A percentile compares a stretch with the other conserved stretches of the same genome.
Evolutionary conservation across 2,113 vertebrate genomes (phyloP).

Genomic region (Melanerpes formicivorus): DNA sequence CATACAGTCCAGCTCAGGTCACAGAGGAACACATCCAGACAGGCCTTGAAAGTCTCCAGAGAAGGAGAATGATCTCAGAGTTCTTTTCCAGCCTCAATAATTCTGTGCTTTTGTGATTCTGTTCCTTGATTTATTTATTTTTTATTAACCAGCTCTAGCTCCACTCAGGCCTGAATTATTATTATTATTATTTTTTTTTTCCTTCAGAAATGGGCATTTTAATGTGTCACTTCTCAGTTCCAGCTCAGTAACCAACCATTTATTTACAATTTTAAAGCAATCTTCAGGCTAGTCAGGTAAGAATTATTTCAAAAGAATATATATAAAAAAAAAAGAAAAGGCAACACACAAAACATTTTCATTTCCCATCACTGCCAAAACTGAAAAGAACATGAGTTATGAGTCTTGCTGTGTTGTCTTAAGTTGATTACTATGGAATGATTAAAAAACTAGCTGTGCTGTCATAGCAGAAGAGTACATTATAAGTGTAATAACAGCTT

Average conservation of each 20-base stretch:
- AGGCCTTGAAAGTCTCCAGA: too few species aligned
- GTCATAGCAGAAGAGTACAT: constrained; percentile 89
- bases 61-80: too few species aligned
- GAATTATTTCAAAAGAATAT: constrained; percentile 81
- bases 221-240: constrained; percentile 84
- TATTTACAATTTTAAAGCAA: constrained; percentile 85
- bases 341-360: constrained; percentile 75
- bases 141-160: constrained; percentile 31
- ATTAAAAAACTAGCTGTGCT: constrained; percentile 87
- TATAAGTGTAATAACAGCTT: constrained; percentile 98
- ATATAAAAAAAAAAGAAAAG: too few species aligned
- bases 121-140: background rate
- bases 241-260: constrained; percentile 83
- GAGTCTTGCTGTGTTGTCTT: constrained; percentile 84
- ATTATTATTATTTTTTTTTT: background rate
- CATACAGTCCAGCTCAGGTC: too few species aligned
- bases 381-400: constrained; percentile 88
- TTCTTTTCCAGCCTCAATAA: too few species aligned
- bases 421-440: constrained; percentile 86
- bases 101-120: too few species aligned
- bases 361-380: constrained; percentile 86
- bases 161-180: constrained; percentile 70
- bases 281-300: constrained; percentile 85
- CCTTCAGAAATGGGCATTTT: constrained; percentile 77
- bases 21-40: too few species aligned